phyloP scores from a whole-genome alignment of 2,113 vertebrate species.

The Pelmatolapia mariae region DNA sequence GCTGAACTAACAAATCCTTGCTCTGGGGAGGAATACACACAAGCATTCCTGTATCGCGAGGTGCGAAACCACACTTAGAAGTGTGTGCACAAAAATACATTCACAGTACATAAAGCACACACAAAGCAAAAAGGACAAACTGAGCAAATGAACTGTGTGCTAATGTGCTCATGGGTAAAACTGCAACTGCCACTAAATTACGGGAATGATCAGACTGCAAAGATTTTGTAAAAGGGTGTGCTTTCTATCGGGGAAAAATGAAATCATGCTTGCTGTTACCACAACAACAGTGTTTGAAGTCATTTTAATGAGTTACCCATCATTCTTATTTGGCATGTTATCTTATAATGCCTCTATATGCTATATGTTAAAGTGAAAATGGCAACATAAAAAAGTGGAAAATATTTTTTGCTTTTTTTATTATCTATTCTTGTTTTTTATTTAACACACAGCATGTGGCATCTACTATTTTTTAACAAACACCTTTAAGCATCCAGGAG shows the following conservation, averaged over 20 bases:
- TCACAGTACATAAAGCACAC: neutral
- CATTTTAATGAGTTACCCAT: neutral
- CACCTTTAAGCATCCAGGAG: neutral
- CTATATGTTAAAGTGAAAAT: neutral
- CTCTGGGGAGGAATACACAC: constrained; percentile 1
- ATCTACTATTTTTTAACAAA: neutral
- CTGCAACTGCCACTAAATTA: neutral
- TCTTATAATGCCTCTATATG: neutral
- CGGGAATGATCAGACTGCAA: neutral
- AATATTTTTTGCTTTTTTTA: neutral
- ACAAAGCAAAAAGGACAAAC: neutral
- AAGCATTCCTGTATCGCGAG: neutral
- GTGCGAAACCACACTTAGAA: neutral
- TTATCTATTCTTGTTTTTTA: neutral
- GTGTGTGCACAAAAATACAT: neutral
- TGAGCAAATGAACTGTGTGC: neutral
- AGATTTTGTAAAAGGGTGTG: neutral
- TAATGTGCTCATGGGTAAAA: neutral
- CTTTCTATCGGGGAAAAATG: fast-evolving
- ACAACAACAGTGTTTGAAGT: neutral
- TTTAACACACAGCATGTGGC: neutral
- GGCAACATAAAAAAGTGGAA: neutral
- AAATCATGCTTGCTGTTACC: neutral
- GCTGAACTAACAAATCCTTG: constrained; percentile 8
- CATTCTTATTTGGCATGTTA: neutral